Percentiles rank a stretch among this genome's conserved stretches.
Evolutionary conservation across 2,797 vertebrate species (phyloP).

Genomic region (Pristis pectinata): DNA sequence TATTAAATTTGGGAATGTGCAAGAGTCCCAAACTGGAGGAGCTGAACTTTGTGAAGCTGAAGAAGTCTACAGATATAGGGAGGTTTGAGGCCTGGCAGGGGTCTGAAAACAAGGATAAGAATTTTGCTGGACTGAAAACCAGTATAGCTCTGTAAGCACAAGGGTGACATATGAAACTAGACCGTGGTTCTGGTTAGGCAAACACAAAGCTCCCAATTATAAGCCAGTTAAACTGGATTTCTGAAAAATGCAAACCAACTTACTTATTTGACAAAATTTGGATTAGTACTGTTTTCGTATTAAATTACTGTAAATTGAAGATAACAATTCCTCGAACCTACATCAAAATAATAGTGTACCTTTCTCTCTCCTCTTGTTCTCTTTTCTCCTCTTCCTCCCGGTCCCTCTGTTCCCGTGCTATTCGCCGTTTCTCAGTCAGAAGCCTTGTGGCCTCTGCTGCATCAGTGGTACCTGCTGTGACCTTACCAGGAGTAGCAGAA

Average conservation of each 20-base stretch:
- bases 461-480: constrained; percentile 82
- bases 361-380: constrained; percentile 75
- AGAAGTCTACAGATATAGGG: neutral
- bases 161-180: neutral
- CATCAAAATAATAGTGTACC: constrained; percentile 54
- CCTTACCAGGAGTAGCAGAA: constrained; percentile 49
- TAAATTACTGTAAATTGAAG: neutral
- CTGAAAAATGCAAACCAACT: neutral
- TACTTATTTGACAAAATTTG: neutral
- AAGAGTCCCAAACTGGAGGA: neutral
- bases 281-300: neutral
- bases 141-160: neutral
- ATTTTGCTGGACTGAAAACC: neutral
- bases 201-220: neutral
- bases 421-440: constrained; percentile 79
- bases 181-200: neutral
- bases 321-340: neutral
- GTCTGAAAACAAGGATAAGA: neutral
- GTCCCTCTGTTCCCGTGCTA: constrained; percentile 86
- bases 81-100: neutral
- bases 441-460: constrained; percentile 85
- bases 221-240: neutral
- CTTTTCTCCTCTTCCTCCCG: constrained; percentile 75
- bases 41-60: neutral
- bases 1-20: neutral